phyloP scores from a whole-genome alignment of 1,140 invertebrate genomes.

The Bombus consobrinus region DNA sequence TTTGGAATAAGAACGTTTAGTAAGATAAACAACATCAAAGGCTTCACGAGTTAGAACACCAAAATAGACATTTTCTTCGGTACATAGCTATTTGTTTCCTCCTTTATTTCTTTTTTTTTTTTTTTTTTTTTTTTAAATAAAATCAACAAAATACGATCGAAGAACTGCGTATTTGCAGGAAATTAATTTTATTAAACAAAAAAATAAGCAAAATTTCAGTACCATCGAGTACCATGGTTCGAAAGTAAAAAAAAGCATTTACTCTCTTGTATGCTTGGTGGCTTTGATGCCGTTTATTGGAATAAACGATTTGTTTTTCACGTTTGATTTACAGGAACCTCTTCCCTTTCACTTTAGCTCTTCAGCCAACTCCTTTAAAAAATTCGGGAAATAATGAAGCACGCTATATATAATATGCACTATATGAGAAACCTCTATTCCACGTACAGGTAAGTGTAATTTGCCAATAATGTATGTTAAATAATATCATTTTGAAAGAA shows the following conservation, averaged over 20 bases:
- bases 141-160: neutral
- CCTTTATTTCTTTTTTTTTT: accelerated
- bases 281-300: neutral
- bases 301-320: neutral
- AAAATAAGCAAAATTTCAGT: neutral
- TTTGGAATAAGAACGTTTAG: neutral
- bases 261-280: neutral
- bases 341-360: neutral
- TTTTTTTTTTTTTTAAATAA: neutral
- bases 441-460: neutral
- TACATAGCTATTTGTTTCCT: neutral
- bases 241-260: neutral
- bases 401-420: neutral
- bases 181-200: neutral
- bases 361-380: neutral
- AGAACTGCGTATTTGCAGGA: neutral
- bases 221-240: neutral
- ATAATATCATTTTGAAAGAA: neutral
- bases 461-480: neutral
- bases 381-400: neutral
- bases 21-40: neutral
- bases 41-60: neutral
- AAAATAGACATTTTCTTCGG: neutral
- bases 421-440: neutral
- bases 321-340: neutral